Base-by-base conservation (phyloP, 2,797 vertebrate species). In the Trachurus trachurus region DNA sequence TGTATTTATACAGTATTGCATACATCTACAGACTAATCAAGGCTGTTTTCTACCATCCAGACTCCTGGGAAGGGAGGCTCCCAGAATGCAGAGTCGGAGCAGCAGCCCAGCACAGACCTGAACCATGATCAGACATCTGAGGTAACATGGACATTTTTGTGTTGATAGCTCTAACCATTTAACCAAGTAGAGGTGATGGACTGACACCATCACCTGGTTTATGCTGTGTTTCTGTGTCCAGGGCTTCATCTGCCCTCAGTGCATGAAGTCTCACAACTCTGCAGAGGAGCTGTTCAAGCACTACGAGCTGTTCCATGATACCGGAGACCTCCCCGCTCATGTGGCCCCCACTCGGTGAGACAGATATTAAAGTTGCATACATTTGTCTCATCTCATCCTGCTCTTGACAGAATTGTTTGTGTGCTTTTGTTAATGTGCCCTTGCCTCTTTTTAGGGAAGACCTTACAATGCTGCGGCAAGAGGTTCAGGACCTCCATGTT, bases 201-300 rank as follows among this genome's bases (percentile, higher is more conserved):
- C 10, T 54, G 1, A 66, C 40, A 16, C 42, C 5, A n/a, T 62
- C 9, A 5, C 3, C 1, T 69, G 45, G 4, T 71, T 57, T 19
- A 52, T 50, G 59, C 6, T 81, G 45, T 80, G 1, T 84, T 63
- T 82, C 47, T 88, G 61, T 85, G 29, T 78, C 37, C 87, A 99
- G 98, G 98, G 98, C 64, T 99, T 99, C 93, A 99, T 99, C 93
- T 99, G 98, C 95, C 98, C 98, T 65, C 97, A 98, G 85, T 99
- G 98, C 92, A 99, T 99, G 98, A 99, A 99, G 91, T 98, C 98
- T 69, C 98, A 99, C 92, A 98, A 96, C 94, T 98, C 98, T 76
- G 98, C 98, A 6, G 98, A 99, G 88, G 98, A 99, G 84, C 96
- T 99, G 71, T 99, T 98, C 91, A 97, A 98, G 87, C 98, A 99